Evolutionary conservation across 2,888 invertebrate species (phyloP).

Genomic region (Pachymerium ferrugineum): DNA sequence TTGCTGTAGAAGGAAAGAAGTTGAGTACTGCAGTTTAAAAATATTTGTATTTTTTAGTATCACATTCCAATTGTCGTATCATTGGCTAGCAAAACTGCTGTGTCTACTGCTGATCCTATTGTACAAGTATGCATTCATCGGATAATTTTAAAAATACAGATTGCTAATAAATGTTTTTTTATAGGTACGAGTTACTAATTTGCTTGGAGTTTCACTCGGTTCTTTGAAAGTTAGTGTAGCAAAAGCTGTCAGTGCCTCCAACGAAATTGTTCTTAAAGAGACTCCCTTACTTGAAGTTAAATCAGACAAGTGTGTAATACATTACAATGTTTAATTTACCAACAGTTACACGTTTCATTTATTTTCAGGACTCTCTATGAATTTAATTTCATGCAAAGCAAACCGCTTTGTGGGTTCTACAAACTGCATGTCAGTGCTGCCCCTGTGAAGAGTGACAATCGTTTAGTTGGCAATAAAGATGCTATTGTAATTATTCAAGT

Average conservation of each 20-base stretch:
- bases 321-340: background rate
- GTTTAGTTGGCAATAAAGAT: slow-evolving; percentile 54
- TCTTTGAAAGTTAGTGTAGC: background rate
- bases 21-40: no score
- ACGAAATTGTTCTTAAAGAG: background rate
- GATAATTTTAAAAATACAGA: background rate
- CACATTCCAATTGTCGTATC: slow-evolving; percentile 79
- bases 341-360: no score
- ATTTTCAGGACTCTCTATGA: slow-evolving; percentile 60
- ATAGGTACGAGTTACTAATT: slow-evolving; percentile 16
- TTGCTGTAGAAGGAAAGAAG: no score
- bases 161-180: background rate
- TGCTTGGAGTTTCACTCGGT: background rate
- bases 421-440: slow-evolving; percentile 69
- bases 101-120: slow-evolving; percentile 67
- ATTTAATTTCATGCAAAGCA: slow-evolving; percentile 68
- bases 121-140: slow-evolving; percentile 51
- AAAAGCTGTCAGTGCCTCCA: background rate
- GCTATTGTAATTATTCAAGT: slow-evolving; percentile 45
- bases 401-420: slow-evolving; percentile 79
- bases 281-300: slow-evolving; percentile 4
- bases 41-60: slow-evolving; percentile 54
- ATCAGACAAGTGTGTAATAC: background rate
- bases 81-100: slow-evolving; percentile 68
- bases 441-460: slow-evolving; percentile 56